phyloP scores from a whole-genome alignment of 2,113 vertebrate genomes.

The Herpailurus yagouaroundi region DNA sequence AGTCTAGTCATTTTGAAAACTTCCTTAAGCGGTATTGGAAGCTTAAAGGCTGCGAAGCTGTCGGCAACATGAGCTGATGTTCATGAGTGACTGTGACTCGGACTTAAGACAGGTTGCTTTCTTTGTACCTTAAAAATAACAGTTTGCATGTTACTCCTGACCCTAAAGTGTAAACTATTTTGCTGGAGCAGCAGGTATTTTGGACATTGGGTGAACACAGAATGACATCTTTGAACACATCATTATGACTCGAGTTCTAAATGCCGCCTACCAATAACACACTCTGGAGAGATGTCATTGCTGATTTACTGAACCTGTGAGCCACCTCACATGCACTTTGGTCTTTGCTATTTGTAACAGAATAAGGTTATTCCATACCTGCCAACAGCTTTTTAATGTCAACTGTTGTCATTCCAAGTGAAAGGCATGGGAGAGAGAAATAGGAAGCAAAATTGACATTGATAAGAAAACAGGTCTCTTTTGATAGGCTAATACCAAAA shows the following conservation, averaged over 20 bases:
- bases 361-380: slow-evolving; percentile 89
- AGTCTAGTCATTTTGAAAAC: not conserved
- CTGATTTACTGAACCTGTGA: slow-evolving; percentile 1
- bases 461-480: slow-evolving; percentile 48
- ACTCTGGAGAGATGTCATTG: not conserved
- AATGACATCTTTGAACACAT: slow-evolving; percentile 50
- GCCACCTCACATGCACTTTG: slow-evolving; percentile 72
- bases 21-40: slow-evolving; percentile 14
- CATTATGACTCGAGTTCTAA: not conserved
- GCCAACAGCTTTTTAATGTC: slow-evolving; percentile 96
- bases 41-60: not conserved
- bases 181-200: slow-evolving; percentile 4
- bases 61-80: slow-evolving; percentile 2
- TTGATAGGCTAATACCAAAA: slow-evolving; percentile 28
- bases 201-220: not conserved
- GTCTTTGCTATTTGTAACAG: slow-evolving; percentile 39
- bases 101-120: slow-evolving; percentile 31
- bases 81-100: not conserved
- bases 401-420: slow-evolving; percentile 94
- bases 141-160: slow-evolving; percentile 48
- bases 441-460: slow-evolving; percentile 76
- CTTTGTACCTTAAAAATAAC: slow-evolving; percentile 44
- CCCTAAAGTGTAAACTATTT: not conserved
- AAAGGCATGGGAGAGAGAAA: slow-evolving; percentile 87
- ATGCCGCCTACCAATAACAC: slow-evolving; percentile 30